Evolutionary conservation across 2,113 vertebrate species (phyloP), one percentile per base, ranked within the genome.

Genomic region (Vireo altiloquus): DNA sequence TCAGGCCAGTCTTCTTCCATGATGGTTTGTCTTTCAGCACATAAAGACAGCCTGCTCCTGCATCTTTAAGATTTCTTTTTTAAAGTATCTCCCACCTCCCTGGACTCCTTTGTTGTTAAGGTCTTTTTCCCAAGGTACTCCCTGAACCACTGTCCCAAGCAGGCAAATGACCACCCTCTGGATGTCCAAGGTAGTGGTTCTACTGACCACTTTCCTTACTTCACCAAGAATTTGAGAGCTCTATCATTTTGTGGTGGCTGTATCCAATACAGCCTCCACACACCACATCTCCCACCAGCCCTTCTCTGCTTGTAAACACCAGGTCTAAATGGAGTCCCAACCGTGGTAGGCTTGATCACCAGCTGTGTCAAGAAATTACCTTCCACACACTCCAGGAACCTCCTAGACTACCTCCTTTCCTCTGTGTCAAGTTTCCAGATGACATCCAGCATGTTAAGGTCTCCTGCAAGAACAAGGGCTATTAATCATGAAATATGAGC

Each of bases 271-370:
- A 63, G 5, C 16, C 21, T 60, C 30, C 25, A 30, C 11, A 16
- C n/a, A 49, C 18, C 28, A 28, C 22, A 60, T 46, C 33, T 69
- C 22, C 63, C 33, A 44, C 24, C 56, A 79, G 13, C 57, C 30
- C 30, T 47, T 49, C n/a, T 56, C 42, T 57, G 22, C 50, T 42
- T 57, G 22, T 56, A 71, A 42, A 23, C 27, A 65, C 31, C 22
- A 44, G 42, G 27, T 22, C 49, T 56, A 12, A 12, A 30, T 17
- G 40, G 20, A 24, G 2, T 28, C 13, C 9, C 4, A 3, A 7
- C 13, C 11, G 23, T 7, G 5, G 11, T 7, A 56, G 25, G 13
- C 7, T 80, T 0, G 0, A 14, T 72, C 28, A 42, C 12, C 27
- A 44, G 10, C 44, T 33, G 19, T 53, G 23, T 20, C 37, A 44